Evolutionary conservation across 2,888 invertebrate species (phyloP), one percentile per base, ranked within the genome.

Genomic region (Lymantria dispar): DNA sequence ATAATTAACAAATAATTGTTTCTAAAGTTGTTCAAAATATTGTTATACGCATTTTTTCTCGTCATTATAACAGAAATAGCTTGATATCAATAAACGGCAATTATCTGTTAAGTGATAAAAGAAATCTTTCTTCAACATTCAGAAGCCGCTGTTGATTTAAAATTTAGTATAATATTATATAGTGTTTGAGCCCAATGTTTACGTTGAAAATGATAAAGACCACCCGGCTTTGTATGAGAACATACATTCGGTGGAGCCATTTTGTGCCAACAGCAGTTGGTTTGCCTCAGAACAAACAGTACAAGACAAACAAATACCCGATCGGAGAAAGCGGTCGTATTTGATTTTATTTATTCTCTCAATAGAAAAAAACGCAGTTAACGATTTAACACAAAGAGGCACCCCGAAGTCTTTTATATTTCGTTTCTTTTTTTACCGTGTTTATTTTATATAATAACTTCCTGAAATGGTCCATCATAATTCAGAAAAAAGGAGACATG

Each of bases 201-300:
- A 87, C 83, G 72, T 87, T 86, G 71, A 79, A 78, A 79, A 87
- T 90, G 90, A 90, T 89, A 86, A 83, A 87, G 90, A 89, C 90
- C 90, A 90, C 90, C 90, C 90, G 89, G 80, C 68, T 76, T 70
- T 72, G 74, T 77, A 71, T 66, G 71, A 70, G 73, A 60, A 68
- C 74, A 72, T 67, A 75, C 76, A 74, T 70, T 76, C 75, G 69
- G 74, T 69, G 62, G 74, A 76, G 72, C 73, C 68, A 70, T 70
- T 78, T 79, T 75, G 76, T 72, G 74, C 82, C 74, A 80, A 79
- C 80, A 78, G 71, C 85, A 85, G 87, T 87, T 89, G 89, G 87
- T 81, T 82, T 70, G 76, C 76, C 83, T 90, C 88, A 85, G 74
- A 76, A 75, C 81, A 83, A 86, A 85, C 83, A 77, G 73, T 75